Conservation (phyloP, 2,888 invertebrate genomes). For the Tetheella fluctuosa region DNA sequence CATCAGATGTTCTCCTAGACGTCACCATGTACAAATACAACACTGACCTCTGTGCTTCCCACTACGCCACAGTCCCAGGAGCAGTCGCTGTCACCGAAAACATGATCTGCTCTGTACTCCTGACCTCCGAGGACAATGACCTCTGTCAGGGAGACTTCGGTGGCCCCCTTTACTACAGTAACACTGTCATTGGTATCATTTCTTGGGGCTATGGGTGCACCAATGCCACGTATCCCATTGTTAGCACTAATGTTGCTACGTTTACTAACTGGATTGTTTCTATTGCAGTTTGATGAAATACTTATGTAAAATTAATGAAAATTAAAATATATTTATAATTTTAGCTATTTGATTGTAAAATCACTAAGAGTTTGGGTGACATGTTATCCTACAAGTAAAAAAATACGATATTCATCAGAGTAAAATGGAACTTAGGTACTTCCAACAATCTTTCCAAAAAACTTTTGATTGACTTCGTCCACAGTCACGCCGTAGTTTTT, state of each 20-base stretch:
- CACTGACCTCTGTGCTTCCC: constrained; percentile 27
- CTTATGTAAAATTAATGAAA: no score
- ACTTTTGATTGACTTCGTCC: no score
- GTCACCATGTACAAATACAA: constrained; percentile 25
- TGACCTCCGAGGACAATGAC: constrained; percentile 41
- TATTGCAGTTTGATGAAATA: constrained; percentile 25
- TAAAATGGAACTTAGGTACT: no score
- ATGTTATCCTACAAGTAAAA: no score
- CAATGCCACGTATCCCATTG: constrained; percentile 65
- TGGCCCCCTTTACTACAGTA: constrained; percentile 63
- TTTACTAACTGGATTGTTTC: constrained; percentile 54
- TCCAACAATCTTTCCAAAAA: no score
- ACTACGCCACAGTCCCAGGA: not conserved
- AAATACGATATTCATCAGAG: no score
- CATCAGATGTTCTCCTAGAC: constrained; percentile 20
- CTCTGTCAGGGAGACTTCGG: constrained; percentile 57
- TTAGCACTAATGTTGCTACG: constrained; percentile 66
- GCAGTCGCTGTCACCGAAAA: constrained; percentile 32
- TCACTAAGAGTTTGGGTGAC: no score
- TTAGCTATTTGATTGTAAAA: no score
- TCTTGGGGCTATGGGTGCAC: constrained; percentile 78
- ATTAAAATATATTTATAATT: no score
- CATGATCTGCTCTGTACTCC: constrained; percentile 53
- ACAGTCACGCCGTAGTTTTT: no score
- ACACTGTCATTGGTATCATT: constrained; percentile 66